A percentile compares a stretch with the other conserved stretches of the same genome.
phyloP scores from a whole-genome alignment of 2,888 invertebrate genomes.

The Gari tellinella region DNA sequence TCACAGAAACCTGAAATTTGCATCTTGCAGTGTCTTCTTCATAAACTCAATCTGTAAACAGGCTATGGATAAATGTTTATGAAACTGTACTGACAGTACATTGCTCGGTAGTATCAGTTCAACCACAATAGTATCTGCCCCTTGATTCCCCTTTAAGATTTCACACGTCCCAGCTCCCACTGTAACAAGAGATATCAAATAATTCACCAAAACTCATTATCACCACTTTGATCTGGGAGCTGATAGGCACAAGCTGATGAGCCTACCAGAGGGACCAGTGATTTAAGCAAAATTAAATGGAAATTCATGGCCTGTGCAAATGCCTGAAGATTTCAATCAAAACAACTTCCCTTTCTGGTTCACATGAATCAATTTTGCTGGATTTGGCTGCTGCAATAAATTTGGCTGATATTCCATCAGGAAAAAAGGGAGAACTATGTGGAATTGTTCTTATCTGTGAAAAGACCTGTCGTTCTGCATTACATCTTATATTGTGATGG shows the following conservation, averaged over 20 bases:
- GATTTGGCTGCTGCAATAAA: neutral
- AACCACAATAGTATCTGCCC: too few relatives aligned
- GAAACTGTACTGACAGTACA: too few relatives aligned
- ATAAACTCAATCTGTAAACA: too few relatives aligned
- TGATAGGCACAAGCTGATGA: conserved; percentile 45
- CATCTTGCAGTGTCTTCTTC: too few relatives aligned
- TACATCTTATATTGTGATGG: too few relatives aligned
- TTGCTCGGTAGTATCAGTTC: too few relatives aligned
- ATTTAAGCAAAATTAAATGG: conserved; percentile 37
- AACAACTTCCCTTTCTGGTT: conserved; percentile 6
- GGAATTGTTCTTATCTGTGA: too few relatives aligned
- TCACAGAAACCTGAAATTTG: too few relatives aligned
- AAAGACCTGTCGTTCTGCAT: too few relatives aligned
- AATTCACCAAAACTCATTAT: conserved; percentile 48
- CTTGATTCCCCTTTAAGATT: conserved; percentile 48
- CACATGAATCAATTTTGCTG: conserved; percentile 11
- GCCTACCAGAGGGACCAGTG: conserved; percentile 2
- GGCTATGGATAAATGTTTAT: too few relatives aligned
- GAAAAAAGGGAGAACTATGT: too few relatives aligned
- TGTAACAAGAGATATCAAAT: conserved; percentile 57
- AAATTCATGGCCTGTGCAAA: conserved; percentile 35
- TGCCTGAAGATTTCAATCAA: conserved; percentile 25
- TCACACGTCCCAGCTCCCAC: conserved; percentile 9
- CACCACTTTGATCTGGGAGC: conserved; percentile 45
- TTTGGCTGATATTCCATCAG: too few relatives aligned